These are phyloP conservation scores for Hassar affinis DNA, from an alignment of 2,113 vertebrate species.

Conservation along the genomic window DNA sequence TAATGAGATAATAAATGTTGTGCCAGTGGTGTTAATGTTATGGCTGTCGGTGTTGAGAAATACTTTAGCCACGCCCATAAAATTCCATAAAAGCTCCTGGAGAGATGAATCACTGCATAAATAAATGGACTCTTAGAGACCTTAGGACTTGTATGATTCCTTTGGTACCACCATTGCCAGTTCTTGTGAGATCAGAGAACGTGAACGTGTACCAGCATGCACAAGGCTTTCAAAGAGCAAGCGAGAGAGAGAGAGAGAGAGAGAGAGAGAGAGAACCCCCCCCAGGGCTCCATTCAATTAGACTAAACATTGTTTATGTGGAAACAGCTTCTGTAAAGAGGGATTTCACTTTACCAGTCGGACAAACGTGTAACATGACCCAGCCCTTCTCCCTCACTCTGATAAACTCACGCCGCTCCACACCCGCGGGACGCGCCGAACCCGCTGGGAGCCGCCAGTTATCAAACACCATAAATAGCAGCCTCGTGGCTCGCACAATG, in stretches of 20 bases:
- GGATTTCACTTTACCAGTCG: slow-evolving; percentile 53
- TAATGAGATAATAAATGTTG: too few relatives aligned
- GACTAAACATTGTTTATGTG: not conserved
- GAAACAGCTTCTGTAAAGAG: slow-evolving; percentile 55
- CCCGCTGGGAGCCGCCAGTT: not conserved
- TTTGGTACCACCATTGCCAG: not conserved
- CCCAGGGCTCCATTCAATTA: not conserved
- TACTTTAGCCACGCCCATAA: not conserved
- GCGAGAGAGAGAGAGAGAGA: not conserved
- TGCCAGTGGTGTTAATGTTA: too few relatives aligned
- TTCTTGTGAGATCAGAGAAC: not conserved
- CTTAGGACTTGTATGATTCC: not conserved
- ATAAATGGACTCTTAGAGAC: too few relatives aligned
- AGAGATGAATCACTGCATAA: not conserved
- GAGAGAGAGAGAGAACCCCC: not conserved
- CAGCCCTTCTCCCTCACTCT: too few relatives aligned
- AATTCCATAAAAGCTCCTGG: not conserved
- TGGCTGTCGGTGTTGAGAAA: too few relatives aligned
- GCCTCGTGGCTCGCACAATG: slow-evolving; percentile 2
- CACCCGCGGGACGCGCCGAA: not conserved
- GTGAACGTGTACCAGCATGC: not conserved
- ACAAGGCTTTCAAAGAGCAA: not conserved
- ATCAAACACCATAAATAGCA: not conserved
- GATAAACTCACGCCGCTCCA: not conserved
- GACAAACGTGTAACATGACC: not conserved